Conservation (phyloP, 2,113 vertebrate genomes). For the Halichoeres trimaculatus region DNA sequence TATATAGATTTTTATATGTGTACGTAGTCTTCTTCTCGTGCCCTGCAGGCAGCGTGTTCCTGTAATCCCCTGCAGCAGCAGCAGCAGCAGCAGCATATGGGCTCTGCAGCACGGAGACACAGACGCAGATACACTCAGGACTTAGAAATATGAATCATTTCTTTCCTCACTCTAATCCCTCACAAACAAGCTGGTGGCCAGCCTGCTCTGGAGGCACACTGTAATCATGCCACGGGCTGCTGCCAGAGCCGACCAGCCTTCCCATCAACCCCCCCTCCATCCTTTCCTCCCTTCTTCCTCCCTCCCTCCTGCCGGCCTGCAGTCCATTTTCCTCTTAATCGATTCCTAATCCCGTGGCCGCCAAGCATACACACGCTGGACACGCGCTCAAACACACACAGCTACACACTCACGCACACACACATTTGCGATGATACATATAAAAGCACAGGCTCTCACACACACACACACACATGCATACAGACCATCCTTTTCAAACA, state of each 20-base stretch:
- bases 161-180: constrained; percentile 79
- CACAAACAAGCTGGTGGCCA: constrained; percentile 75
- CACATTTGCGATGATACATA: not conserved
- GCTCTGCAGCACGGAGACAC: constrained; percentile 61
- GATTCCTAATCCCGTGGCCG: constrained; percentile 78
- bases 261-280: constrained; percentile 17
- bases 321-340: constrained; percentile 78
- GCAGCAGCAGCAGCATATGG: constrained; percentile 70
- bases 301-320: constrained; percentile 33
- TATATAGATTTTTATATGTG: constrained; percentile 49
- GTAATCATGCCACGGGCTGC: constrained; percentile 72
- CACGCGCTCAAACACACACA: constrained; percentile 27
- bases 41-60: constrained; percentile 27
- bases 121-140: constrained; percentile 73
- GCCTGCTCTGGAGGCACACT: constrained; percentile 67
- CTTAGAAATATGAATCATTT: constrained; percentile 86
- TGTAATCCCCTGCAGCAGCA: constrained; percentile 67
- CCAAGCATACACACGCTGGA: constrained; percentile 35
- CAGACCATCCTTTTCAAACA: not conserved
- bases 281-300: constrained; percentile 3
- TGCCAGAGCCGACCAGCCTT: constrained; percentile 44
- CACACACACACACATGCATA: not conserved
- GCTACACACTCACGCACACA: not conserved
- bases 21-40: constrained; percentile 13
- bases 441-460: not conserved